Evolutionary conservation across 2,797 vertebrate genomes (phyloP).

Genomic region (Gymnoscopelus braueri): DNA sequence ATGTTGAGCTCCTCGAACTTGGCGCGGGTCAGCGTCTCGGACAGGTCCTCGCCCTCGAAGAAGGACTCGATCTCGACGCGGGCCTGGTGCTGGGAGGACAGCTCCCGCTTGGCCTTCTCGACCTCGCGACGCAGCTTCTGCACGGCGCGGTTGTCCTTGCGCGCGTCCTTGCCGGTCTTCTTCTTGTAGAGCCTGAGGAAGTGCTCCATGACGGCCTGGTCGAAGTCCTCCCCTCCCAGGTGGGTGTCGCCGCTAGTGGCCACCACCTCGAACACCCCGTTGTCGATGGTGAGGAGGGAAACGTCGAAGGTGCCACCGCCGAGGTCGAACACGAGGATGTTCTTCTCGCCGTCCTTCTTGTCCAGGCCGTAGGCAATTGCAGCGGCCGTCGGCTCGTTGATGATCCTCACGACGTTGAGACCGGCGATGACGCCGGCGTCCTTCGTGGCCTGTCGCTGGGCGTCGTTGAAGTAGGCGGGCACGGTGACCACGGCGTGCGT

Average conservation of each 20-base stretch:
- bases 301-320: conserved; percentile 67
- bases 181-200: conserved; percentile 91
- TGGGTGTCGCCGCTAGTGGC: conserved; percentile 90
- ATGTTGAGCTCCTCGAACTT: conserved; percentile 92
- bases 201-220: conserved; percentile 90
- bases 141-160: conserved; percentile 88
- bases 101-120: conserved; percentile 87
- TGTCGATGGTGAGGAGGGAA: conserved; percentile 88
- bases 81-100: conserved; percentile 88
- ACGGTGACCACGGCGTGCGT: conserved; percentile 90
- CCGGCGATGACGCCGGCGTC: conserved; percentile 89
- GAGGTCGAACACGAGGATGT: conserved; percentile 88
- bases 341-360: conserved; percentile 88
- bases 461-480: conserved; percentile 89
- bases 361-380: conserved; percentile 89
- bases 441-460: conserved; percentile 89
- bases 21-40: conserved; percentile 86
- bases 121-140: conserved; percentile 89
- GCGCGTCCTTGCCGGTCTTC: conserved; percentile 88
- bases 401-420: conserved; percentile 87
- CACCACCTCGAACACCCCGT: conserved; percentile 89
- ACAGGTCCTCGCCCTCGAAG: conserved; percentile 90
- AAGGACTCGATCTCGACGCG: conserved; percentile 91
- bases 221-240: conserved; percentile 88
- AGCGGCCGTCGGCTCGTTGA: conserved; percentile 89